These are phyloP conservation scores for Mythimna pallens DNA, from an alignment of 2,888 invertebrate genomes.

Conservation along the genomic window DNA sequence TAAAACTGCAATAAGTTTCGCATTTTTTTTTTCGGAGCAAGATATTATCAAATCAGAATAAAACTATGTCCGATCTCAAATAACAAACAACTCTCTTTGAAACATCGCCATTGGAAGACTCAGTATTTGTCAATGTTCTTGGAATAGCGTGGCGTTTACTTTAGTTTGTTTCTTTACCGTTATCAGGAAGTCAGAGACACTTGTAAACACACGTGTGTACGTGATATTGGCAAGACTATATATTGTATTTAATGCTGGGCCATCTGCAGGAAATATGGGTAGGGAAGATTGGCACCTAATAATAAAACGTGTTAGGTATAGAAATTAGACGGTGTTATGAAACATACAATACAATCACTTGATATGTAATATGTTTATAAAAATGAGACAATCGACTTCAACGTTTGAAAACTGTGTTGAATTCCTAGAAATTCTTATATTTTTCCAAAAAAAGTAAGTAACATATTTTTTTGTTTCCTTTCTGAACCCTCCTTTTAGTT, in stretches of 20 bases:
- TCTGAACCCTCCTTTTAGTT: no score
- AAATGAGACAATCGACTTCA: no score
- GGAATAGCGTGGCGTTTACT: constrained; percentile 19
- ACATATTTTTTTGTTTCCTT: no score
- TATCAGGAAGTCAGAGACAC: constrained; percentile 6
- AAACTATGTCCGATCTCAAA: neutral
- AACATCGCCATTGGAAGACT: neutral
- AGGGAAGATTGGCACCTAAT: neutral
- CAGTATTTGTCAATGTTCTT: neutral
- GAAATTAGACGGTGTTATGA: no score
- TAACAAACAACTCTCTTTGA: neutral
- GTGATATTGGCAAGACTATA: neutral
- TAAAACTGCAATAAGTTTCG: neutral
- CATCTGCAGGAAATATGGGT: neutral
- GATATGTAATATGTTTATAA: no score
- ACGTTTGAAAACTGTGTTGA: no score
- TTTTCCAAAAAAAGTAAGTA: no score
- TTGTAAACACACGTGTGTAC: neutral
- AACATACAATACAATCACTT: no score
- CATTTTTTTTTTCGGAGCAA: neutral
- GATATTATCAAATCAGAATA: neutral
- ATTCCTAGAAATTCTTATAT: no score
- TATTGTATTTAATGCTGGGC: neutral
- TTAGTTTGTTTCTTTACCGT: constrained; percentile 14
- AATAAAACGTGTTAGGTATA: no score